phyloP scores from a whole-genome alignment of 2,888 invertebrate species.

The Aphidoletes aphidimyza region DNA sequence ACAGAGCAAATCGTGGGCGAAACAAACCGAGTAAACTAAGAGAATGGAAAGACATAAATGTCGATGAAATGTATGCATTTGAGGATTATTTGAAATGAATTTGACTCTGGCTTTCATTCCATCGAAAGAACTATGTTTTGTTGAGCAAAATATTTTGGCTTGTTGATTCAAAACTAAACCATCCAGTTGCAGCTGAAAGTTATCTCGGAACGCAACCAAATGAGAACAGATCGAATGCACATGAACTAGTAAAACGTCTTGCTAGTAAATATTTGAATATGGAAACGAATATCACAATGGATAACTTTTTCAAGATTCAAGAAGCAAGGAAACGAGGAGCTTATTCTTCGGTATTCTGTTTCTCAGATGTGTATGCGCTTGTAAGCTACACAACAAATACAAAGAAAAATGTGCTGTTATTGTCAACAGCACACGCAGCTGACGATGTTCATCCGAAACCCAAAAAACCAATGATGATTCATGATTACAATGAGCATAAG shows the following conservation, averaged over 20 bases:
- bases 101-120: not conserved
- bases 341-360: not conserved
- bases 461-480: constrained; percentile 9
- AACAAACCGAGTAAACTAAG: not conserved
- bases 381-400: not conserved
- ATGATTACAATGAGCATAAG: not conserved
- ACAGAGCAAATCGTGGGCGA: not conserved
- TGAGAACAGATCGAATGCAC: not conserved
- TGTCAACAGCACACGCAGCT: constrained; percentile 14
- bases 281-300: not conserved
- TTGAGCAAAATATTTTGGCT: constrained; percentile 46
- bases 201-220: not conserved
- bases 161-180: not conserved
- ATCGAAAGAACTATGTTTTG: not conserved
- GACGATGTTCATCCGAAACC: not conserved
- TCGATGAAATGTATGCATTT: constrained; percentile 36
- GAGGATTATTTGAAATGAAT: not conserved
- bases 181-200: not conserved
- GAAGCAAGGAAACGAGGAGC: not conserved
- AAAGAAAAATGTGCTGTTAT: constrained; percentile 3
- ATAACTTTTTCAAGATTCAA: not conserved
- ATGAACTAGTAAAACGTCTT: not conserved
- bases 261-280: not conserved
- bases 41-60: constrained; percentile 9
- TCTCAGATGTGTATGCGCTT: not conserved